phyloP scores from a whole-genome alignment of 2,888 invertebrate species.

The Eurois occulta region DNA sequence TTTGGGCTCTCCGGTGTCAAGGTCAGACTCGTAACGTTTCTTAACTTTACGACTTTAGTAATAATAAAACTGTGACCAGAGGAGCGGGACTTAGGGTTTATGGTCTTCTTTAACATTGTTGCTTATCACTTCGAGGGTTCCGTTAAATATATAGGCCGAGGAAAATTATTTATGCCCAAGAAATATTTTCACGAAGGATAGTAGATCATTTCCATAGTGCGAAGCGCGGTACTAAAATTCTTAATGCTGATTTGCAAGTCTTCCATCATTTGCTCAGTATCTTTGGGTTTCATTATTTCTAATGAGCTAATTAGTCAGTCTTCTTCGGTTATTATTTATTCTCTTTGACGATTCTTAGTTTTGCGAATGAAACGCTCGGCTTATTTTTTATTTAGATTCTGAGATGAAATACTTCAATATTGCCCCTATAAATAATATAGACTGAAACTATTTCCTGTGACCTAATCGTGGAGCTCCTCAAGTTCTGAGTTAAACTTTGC shows the following conservation, averaged over 20 bases:
- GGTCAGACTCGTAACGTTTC: slow-evolving; percentile 68
- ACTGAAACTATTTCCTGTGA: neutral
- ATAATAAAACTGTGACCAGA: slow-evolving; percentile 73
- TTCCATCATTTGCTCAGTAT: slow-evolving; percentile 52
- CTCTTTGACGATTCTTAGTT: slow-evolving; percentile 15
- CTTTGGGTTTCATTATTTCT: slow-evolving; percentile 50
- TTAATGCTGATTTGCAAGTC: slow-evolving; percentile 61
- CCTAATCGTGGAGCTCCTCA: neutral
- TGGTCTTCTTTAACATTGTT: slow-evolving; percentile 61
- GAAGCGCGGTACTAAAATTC: slow-evolving; percentile 42
- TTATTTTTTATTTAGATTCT: slow-evolving; percentile 6
- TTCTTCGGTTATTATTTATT: slow-evolving; percentile 39
- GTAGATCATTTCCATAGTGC: slow-evolving; percentile 63
- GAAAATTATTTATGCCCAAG: slow-evolving; percentile 54
- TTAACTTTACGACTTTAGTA: slow-evolving; percentile 73
- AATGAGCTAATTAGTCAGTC: slow-evolving; percentile 50
- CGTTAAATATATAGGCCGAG: slow-evolving; percentile 46
- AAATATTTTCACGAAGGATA: slow-evolving; percentile 48
- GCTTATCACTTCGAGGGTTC: slow-evolving; percentile 58
- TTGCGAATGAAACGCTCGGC: slow-evolving; percentile 10
- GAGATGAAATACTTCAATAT: neutral
- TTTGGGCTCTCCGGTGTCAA: slow-evolving; percentile 61
- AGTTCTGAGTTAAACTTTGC: neutral
- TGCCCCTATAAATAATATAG: neutral
- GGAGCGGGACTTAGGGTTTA: slow-evolving; percentile 71